Percentiles rank a stretch among this genome's conserved stretches.
Conservation (phyloP, 2,113 vertebrate genomes). For the Nothobranchius furzeri region DNA sequence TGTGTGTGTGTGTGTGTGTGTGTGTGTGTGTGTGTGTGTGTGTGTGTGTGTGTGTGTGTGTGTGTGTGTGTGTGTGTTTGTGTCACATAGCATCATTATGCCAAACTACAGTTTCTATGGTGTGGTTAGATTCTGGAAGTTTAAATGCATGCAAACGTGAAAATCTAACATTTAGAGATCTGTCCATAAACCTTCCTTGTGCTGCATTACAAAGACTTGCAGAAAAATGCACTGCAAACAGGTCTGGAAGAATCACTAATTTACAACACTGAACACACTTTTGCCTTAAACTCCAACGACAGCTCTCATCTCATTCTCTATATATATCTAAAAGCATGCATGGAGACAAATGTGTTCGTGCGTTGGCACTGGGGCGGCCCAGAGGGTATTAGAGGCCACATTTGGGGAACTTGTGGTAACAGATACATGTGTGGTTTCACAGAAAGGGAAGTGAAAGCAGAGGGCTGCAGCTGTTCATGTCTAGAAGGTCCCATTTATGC, state of each 20-base stretch:
- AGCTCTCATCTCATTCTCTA: no score
- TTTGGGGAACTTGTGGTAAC: conserved; percentile 75
- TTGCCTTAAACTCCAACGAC: neutral
- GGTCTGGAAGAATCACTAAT: conserved; percentile 8
- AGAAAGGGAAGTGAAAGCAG: conserved; percentile 72
- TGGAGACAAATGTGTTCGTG: conserved; percentile 32
- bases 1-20: conserved; percentile 5
- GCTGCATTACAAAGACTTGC: conserved; percentile 11
- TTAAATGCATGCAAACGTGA: conserved; percentile 37
- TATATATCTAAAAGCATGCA: neutral
- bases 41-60: conserved; percentile 2
- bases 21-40: conserved; percentile 22
- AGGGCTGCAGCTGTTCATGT: conserved; percentile 70
- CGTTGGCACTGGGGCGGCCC: conserved; percentile 42
- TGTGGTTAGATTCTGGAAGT: conserved; percentile 30
- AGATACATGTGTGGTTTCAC: conserved; percentile 70
- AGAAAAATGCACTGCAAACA: neutral
- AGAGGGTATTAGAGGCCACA: conserved; percentile 48
- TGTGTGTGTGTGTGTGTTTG: conserved; percentile 19
- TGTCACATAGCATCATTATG: neutral
- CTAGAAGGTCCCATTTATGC: conserved; percentile 59
- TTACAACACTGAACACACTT: neutral
- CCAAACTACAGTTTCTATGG: conserved; percentile 13
- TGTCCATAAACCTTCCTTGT: conserved; percentile 6
- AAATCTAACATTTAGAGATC: conserved; percentile 16